Conservation (phyloP, 2,113 vertebrate species). For the Cynopterus brachyotis region DNA sequence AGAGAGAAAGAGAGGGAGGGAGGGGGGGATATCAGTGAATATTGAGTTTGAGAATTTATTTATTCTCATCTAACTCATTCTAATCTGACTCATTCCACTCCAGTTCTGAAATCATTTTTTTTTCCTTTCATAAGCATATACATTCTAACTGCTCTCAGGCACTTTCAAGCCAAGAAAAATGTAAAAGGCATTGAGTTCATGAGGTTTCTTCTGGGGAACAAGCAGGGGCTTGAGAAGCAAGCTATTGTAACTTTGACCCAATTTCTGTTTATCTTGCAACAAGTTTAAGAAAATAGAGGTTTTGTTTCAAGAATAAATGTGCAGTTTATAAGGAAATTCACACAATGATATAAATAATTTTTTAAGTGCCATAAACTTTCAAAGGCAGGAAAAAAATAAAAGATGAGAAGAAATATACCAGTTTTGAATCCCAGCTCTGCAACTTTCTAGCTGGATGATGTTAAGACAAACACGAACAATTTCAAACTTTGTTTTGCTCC, state of each 20-base stretch:
- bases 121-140: not conserved
- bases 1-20: not conserved
- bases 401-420: not conserved
- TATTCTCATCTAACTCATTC: not conserved
- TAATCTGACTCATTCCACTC: constrained; percentile 39
- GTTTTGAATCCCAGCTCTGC: not conserved
- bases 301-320: not conserved
- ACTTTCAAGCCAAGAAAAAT: constrained; percentile 41
- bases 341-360: not conserved
- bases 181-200: not conserved
- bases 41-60: not conserved
- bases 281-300: constrained; percentile 36
- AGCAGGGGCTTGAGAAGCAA: constrained; percentile 43
- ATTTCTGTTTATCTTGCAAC: constrained; percentile 11
- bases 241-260: not conserved
- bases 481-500: not conserved
- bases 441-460: not conserved
- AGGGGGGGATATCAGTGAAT: not conserved
- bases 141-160: not conserved
- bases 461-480: not conserved
- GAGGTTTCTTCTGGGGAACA: not conserved
- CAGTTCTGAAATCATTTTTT: constrained; percentile 12
- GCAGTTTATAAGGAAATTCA: not conserved
- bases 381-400: not conserved
- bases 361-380: not conserved